Percentiles rank a stretch among this genome's conserved stretches.
Conservation (phyloP, 2,797 vertebrate species). For the Muscicapa comitata region DNA sequence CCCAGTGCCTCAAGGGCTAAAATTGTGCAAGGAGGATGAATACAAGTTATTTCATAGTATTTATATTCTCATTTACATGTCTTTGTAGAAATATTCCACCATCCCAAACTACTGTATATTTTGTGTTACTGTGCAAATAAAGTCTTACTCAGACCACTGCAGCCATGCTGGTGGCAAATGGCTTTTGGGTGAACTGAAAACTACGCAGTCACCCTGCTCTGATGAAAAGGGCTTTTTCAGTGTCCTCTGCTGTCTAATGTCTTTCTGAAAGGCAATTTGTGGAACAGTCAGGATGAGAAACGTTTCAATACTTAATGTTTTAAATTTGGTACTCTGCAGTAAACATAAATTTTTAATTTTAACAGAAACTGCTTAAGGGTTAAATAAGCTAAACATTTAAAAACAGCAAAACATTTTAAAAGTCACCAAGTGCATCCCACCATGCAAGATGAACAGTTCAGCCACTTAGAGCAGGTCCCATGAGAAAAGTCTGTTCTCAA, state of each 20-base stretch:
- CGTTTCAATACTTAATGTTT: background rate
- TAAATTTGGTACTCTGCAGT: background rate
- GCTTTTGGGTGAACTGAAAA: background rate
- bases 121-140: background rate
- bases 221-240: background rate
- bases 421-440: background rate
- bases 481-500: background rate
- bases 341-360: background rate
- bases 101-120: background rate
- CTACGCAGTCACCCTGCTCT: background rate
- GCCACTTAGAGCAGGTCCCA: background rate
- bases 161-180: background rate
- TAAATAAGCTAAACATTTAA: background rate
- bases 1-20: background rate
- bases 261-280: background rate
- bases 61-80: background rate
- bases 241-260: background rate
- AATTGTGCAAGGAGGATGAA: background rate
- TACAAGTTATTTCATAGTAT: background rate
- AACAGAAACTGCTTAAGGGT: background rate
- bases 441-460: background rate
- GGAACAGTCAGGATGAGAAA: background rate
- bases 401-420: background rate
- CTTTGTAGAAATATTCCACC: background rate
- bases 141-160: background rate